These are phyloP conservation scores for Gnathonemus echidnorhynchus DNA, from an alignment of 2,113 vertebrate species.

Conservation along the genomic window DNA sequence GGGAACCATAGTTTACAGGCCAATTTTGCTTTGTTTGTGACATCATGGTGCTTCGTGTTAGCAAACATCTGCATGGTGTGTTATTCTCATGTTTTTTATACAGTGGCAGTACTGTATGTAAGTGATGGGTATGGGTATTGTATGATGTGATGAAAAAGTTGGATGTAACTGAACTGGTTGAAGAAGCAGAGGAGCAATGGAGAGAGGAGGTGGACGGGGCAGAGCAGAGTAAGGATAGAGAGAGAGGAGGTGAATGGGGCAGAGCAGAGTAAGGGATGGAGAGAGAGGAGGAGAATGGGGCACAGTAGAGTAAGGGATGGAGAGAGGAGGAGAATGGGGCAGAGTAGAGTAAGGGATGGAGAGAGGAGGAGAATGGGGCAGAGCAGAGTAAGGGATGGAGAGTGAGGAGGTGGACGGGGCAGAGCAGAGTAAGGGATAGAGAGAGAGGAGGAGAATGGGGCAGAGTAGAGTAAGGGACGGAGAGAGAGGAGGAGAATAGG, in stretches of 20 bases:
- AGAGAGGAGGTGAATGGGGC: not conserved
- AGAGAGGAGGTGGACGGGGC: not conserved
- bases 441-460: not conserved
- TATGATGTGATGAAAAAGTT: not conserved
- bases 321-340: not conserved
- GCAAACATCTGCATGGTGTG: not conserved
- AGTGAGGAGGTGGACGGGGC: too few species aligned
- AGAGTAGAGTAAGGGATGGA: not conserved
- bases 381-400: too few species aligned
- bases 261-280: not conserved
- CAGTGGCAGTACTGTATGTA: not conserved
- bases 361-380: too few species aligned
- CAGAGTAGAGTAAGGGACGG: not conserved
- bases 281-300: not conserved
- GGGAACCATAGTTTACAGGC: slow-evolving; percentile 11
- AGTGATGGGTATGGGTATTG: not conserved
- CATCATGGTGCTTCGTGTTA: not conserved
- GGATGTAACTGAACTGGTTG: not conserved
- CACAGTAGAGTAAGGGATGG: not conserved
- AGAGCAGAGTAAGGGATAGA: not conserved
- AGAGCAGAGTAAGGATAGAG: not conserved
- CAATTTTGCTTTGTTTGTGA: not conserved
- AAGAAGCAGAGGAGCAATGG: slow-evolving; percentile 28
- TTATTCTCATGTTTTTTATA: not conserved
- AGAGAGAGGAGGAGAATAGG: slow-evolving; percentile 29